Percentiles rank a stretch among this genome's conserved stretches.
phyloP scores from a whole-genome alignment of 2,888 invertebrate genomes.

The Agonopterix alstromeriana region DNA sequence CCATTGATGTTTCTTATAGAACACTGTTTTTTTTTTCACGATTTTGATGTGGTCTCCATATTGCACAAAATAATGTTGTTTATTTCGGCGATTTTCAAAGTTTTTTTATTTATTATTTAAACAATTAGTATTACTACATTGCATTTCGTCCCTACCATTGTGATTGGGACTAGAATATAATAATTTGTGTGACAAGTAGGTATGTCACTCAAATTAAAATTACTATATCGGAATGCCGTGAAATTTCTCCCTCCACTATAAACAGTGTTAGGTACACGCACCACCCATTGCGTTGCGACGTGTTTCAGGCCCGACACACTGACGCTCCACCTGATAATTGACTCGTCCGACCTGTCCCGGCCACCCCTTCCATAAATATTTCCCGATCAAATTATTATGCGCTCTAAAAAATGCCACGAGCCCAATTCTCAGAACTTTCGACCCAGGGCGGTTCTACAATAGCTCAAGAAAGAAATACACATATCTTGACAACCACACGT shows the following conservation, averaged over 20 bases:
- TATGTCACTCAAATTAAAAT: no score
- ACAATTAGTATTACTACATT: not conserved
- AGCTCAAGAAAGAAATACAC: conserved; percentile 42
- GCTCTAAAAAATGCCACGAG: conserved; percentile 70
- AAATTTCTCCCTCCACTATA: no score
- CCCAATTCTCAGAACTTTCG: conserved; percentile 60
- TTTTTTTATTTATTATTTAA: no score
- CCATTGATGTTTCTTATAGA: no score
- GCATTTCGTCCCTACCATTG: not conserved
- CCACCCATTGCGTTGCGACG: conserved; percentile 50
- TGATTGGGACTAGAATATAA: no score
- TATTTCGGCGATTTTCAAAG: no score
- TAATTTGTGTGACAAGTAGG: no score
- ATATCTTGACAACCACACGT: conserved; percentile 18
- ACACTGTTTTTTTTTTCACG: no score
- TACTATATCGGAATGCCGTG: no score
- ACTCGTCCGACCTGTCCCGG: conserved; percentile 62
- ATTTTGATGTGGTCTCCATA: no score
- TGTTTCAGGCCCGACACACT: conserved; percentile 49
- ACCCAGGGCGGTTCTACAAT: conserved; percentile 67
- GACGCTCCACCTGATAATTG: conserved; percentile 59
- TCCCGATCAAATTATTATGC: conserved; percentile 75
- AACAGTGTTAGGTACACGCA: conserved; percentile 17
- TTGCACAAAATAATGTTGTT: no score
- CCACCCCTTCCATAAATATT: conserved; percentile 75